Percentiles rank a stretch among this genome's conserved stretches.
phyloP scores from a whole-genome alignment of 23 tunicate species.

The Trididemnum nubilum region DNA sequence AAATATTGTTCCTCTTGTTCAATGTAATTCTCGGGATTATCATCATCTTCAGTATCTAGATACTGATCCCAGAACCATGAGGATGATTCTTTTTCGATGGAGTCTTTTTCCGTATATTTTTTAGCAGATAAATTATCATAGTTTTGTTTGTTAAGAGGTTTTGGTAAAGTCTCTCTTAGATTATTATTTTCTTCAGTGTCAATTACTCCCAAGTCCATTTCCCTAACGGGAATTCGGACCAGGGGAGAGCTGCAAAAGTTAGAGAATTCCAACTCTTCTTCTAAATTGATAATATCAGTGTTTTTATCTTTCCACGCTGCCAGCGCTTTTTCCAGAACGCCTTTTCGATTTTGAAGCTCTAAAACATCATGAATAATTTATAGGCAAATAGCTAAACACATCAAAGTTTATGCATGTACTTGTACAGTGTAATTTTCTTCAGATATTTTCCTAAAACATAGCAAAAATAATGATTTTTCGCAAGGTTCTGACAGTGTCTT shows the following conservation, averaged over 20 bases:
- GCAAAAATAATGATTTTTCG: too few species aligned
- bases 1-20: conserved; percentile 8
- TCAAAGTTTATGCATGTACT: too few species aligned
- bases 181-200: background rate
- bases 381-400: too few species aligned
- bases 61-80: conserved; percentile 7
- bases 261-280: conserved; percentile 2
- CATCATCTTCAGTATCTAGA: background rate
- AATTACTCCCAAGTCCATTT: background rate
- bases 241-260: background rate
- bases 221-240: background rate
- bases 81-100: background rate
- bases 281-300: conserved; percentile 13
- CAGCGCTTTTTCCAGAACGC: conserved; percentile 25
- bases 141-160: background rate
- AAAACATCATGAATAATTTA: conserved; percentile 1
- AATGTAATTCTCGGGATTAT: background rate
- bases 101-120: too few species aligned
- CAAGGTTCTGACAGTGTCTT: too few species aligned
- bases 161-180: background rate
- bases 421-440: too few species aligned
- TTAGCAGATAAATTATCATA: too few species aligned
- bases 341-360: conserved; percentile 23
- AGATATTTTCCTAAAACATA: too few species aligned
- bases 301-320: conserved; percentile 17